Conservation (phyloP, 2,113 vertebrate genomes). For the Lethenteron camtschaticum region DNA sequence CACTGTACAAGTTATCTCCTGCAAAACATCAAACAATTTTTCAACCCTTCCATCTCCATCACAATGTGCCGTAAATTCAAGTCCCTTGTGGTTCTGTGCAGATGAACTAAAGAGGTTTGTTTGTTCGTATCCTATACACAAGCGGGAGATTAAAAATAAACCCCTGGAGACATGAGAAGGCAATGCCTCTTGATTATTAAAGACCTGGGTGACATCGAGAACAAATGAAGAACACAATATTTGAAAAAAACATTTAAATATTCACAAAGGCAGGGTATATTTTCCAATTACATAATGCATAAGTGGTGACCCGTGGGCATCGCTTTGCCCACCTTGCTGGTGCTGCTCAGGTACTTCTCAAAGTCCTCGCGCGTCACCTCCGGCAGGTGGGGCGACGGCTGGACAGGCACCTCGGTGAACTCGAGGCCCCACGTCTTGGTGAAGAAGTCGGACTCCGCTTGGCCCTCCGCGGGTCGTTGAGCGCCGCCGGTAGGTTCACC, state of each 20-base stretch:
- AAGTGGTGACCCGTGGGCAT: background rate
- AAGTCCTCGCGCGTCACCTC: slow-evolving; percentile 76
- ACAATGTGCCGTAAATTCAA: too few relatives aligned
- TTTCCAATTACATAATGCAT: background rate
- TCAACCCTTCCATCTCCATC: too few relatives aligned
- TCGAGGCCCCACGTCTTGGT: slow-evolving; percentile 96
- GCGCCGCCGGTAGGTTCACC: slow-evolving; percentile 88
- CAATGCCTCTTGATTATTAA: too few relatives aligned
- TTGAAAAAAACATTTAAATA: background rate
- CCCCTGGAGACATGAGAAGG: too few relatives aligned
- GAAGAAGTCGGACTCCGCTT: slow-evolving; percentile 98
- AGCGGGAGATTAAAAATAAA: too few relatives aligned
- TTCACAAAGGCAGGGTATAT: background rate
- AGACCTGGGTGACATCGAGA: too few relatives aligned
- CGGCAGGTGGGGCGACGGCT: slow-evolving; percentile 76
- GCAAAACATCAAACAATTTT: too few relatives aligned
- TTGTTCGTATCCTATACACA: too few relatives aligned
- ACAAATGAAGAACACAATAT: background rate
- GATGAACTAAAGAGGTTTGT: too few relatives aligned
- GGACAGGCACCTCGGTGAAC: slow-evolving; percentile 74
- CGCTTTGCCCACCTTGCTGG: slow-evolving; percentile 36
- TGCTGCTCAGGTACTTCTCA: slow-evolving; percentile 54
- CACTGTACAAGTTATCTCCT: too few relatives aligned
- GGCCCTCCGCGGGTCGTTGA: slow-evolving; percentile 85
- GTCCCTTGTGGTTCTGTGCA: too few relatives aligned